Evolutionary conservation across 1,140 invertebrate species (phyloP), one percentile per base, ranked within the genome.

Genomic region (Pogonus chalceus): DNA sequence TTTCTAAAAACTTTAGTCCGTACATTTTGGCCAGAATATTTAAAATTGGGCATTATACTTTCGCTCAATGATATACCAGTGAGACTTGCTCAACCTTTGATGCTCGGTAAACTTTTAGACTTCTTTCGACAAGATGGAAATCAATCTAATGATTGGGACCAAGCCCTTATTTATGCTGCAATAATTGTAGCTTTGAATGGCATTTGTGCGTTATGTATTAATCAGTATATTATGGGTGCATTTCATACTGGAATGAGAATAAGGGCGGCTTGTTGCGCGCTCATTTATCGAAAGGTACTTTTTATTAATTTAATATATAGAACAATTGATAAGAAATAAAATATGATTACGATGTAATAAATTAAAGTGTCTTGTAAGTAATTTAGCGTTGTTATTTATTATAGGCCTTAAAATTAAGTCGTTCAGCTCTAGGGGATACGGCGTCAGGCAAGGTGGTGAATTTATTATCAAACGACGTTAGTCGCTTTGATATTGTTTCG

Each of bases 361-460:
- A 16, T 2, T 16, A 23, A 23, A 22, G 16, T 23, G 2, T 23
- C 10, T 23, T 51, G 10, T n/a, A n/a, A n/a, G n/a, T n/a, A n/a
- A n/a, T n/a, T n/a, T n/a, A n/a, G n/a, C n/a, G n/a, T n/a, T n/a
- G n/a, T n/a, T n/a, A n/a, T n/a, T n/a, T n/a, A n/a, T n/a, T 59
- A 9, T 51, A 77, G 78, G 73, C 81, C 0, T 65, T 85, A 2
- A 72, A 73, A 7, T 62, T 87, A 1, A 85, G 79, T 56, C 74
- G 73, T 51, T 79, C 76, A 0, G 82, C 88, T 0, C 60, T 92
- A 20, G 81, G 81, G 0, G 79, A 87, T 57, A 88, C 87, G 1
- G 87, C 88, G 4, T 79, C 84, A 1, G 90, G 90, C 0, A 89
- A 92, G 72, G 82, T 92, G 53, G 86, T 91, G 1, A 92, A 92